Base-by-base conservation (phyloP, 2,888 invertebrate genomes). In the Caenorhabditis doughertyi region DNA sequence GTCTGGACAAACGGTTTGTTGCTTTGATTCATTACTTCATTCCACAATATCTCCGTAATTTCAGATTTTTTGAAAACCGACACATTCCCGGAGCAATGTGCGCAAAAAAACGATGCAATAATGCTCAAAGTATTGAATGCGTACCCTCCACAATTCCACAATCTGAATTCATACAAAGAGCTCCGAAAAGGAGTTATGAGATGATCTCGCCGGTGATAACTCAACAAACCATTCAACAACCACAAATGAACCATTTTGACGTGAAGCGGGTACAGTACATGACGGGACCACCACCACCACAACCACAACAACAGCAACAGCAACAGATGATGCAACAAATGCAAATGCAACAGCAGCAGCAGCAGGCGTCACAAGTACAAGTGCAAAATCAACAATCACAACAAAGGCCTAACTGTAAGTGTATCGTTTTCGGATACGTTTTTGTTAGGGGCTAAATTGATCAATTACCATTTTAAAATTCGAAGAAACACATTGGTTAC, bases 31-130 rank as follows among this genome's bases (percentile, higher is more conserved):
- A 11, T 42, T 42, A 3, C 3, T 3, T 3, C 13, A 3, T 42
- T 42, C 13, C 13, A 13, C 16, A 13, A 13, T 11, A 13, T 42
- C 16, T 13, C 13, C 13, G 8, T 49, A 7, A 8, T 68, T 85
- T 32, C 79, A 89, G 89, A 62, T 91, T 91, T 83, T 91, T 91
- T 87, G 89, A 90, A 29, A 90, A 90, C 64, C 89, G 90, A 21
- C 91, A 91, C 84, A 90, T 91, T 87, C 88, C 89, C 29, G 91
- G 91, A 8, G 91, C 91, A 9, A 85, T 92, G 87, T 91, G 91
- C 73, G 91, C 90, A 51, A 91, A 91, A 81, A 92, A 92, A 68
- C 84, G 91, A 7, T 91, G 91, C 85, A 91, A 90, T 81, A 90
- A 91, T 58, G 89, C 92, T 39, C 88, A 89, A n/a, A 85, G 84